phyloP scores from a whole-genome alignment of 2,888 invertebrate species.

The Branchinecta sandiegonensis region DNA sequence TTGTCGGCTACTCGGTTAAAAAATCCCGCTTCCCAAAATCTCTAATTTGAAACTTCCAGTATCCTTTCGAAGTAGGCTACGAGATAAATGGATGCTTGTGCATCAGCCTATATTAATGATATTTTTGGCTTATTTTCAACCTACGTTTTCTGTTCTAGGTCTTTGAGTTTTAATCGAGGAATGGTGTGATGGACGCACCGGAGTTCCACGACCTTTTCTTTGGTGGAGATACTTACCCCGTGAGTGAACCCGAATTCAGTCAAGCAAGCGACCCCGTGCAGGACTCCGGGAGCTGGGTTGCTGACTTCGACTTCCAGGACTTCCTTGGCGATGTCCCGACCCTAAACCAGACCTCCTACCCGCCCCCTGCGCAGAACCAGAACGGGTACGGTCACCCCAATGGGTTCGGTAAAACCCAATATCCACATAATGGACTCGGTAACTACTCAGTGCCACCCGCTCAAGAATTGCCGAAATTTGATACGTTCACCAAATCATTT shows the following conservation, averaged over 20 bases:
- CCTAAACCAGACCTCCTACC: not conserved
- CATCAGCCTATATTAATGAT: no score
- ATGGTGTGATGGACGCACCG: not conserved
- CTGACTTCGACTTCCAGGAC: not conserved
- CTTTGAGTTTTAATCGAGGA: no score
- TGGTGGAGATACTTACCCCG: slow-evolving; percentile 5
- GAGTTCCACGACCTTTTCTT: slow-evolving; percentile 12
- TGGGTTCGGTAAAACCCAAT: no score
- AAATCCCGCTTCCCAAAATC: no score
- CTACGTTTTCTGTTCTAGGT: no score
- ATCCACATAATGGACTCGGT: not conserved
- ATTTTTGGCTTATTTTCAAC: no score
- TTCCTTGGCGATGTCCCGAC: not conserved
- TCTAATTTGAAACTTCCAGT: no score
- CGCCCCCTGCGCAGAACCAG: slow-evolving; percentile 1
- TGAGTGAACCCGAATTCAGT: not conserved
- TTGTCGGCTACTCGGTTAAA: no score
- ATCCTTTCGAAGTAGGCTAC: no score
- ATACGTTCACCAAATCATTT: not conserved
- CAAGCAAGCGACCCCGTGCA: not conserved
- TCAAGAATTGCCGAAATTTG: slow-evolving; percentile 1
- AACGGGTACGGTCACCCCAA: not conserved
- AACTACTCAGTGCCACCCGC: not conserved
- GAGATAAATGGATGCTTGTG: no score
- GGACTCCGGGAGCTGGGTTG: not conserved